Conservation (phyloP, 2,113 vertebrate species). For the Gobio gobio region DNA sequence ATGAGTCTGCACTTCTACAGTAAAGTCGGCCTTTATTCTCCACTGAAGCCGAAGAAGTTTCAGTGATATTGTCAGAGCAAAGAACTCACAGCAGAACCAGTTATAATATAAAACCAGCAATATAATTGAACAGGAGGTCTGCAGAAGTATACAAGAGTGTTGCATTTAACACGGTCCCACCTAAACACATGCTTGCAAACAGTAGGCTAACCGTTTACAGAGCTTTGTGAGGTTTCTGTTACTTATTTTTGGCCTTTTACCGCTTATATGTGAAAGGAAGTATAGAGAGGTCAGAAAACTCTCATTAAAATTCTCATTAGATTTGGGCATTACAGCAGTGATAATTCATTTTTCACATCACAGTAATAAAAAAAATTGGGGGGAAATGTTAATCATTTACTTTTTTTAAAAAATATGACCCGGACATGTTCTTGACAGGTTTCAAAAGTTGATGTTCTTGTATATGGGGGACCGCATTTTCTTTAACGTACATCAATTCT, state of each 20-base stretch:
- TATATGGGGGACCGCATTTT: neutral
- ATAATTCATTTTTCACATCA: neutral
- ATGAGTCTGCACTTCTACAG: conserved; percentile 22
- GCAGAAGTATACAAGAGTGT: neutral
- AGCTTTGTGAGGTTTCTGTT: neutral
- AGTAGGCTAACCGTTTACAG: neutral
- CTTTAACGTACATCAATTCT: conserved; percentile 6
- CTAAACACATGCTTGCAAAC: neutral
- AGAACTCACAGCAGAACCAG: conserved; percentile 4
- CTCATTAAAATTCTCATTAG: neutral
- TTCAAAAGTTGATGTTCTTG: neutral
- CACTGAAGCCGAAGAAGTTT: neutral
- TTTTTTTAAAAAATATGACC: neutral
- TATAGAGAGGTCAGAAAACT: neutral
- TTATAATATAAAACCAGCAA: neutral
- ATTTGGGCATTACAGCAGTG: too few species aligned
- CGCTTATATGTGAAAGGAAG: neutral
- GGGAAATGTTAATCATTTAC: neutral
- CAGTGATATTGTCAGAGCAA: conserved; percentile 7
- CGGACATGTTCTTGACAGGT: neutral
- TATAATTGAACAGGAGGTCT: neutral
- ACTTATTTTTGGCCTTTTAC: conserved; percentile 3
- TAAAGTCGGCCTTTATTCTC: neutral
- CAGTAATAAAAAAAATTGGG: neutral
- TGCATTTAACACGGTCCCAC: neutral